Base-by-base conservation (phyloP, 2,113 vertebrate genomes). In the Clarias magur region DNA sequence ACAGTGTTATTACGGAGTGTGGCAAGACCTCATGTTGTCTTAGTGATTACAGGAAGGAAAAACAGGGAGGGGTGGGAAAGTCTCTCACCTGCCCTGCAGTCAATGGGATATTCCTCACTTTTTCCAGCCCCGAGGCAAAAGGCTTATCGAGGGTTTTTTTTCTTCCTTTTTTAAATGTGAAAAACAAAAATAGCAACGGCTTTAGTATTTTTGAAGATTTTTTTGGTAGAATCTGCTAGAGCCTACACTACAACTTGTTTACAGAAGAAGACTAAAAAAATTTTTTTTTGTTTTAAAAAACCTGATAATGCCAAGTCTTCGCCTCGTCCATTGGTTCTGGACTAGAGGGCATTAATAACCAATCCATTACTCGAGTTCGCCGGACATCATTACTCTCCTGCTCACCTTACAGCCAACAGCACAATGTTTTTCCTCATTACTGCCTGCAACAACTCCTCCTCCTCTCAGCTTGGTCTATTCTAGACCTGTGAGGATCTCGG, bases 331-430 rank as follows among this genome's bases (percentile, higher is more conserved):
- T 94, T 94, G 92, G 90, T 92, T 94, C 91, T 67, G 93, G 91
- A 93, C 93, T 90, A 94, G 91, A 89, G 87, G 11, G 48, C 94
- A 94, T 95, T 94, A 95, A 95, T 94, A 93, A 94, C 90, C 88
- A 88, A 85, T 89, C 93, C 91, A 88, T 94, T 94, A 93, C 93
- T 93, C 92, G 92, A 91, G 89, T 93, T 94, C 93, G 93, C 93
- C 92, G 91, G 89, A 94, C 90, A 88, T 93, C 93, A 93, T 95
- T 94, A 94, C 93, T 89, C 76, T 92, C 92, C 92, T 91, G 83
- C 62, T 80, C 90, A 89, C 68, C 60, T 84, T 85, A 88, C 88
- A 92, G 85, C 76, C 53, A 88, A 48, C 48, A 92, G 91, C 87
- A 87, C 93, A 94, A 90, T 91, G 91, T 93, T 48, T 92, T 86